These are phyloP conservation scores for Gastracanthus pulcherrimus DNA, from an alignment of 2,888 invertebrate species.

Conservation along the genomic window DNA sequence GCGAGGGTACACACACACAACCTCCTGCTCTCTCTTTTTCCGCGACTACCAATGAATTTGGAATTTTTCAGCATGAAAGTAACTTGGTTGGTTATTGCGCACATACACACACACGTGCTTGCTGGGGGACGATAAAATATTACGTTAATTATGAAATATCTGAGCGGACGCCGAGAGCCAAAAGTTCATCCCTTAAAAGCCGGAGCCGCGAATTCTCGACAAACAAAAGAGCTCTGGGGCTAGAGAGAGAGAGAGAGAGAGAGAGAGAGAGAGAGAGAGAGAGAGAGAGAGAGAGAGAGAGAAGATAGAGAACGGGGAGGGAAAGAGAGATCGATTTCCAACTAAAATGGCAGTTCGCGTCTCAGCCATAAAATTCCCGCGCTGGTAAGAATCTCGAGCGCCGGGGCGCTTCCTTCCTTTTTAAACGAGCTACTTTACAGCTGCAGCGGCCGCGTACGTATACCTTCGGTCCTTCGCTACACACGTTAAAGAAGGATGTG, in stretches of 20 bases:
- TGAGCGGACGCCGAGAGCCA: constrained; percentile 29
- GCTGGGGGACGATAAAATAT: constrained; percentile 63
- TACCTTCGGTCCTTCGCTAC: not conserved
- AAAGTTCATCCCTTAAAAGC: constrained; percentile 57
- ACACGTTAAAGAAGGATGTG: constrained; percentile 32
- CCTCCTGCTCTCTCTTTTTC: constrained; percentile 56
- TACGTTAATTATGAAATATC: constrained; percentile 69
- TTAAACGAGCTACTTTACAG: constrained; percentile 45
- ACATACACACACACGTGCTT: too few species aligned
- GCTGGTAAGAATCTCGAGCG: constrained; percentile 20
- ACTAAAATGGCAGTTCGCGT: constrained; percentile 52
- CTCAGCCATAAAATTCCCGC: constrained; percentile 49
- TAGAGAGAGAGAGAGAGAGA: not conserved
- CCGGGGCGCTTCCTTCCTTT: constrained; percentile 5
- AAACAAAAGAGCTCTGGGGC: constrained; percentile 55
- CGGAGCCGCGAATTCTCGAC: not conserved
- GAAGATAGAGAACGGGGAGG: too few species aligned
- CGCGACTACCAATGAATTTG: constrained; percentile 61
- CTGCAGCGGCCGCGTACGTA: not conserved
- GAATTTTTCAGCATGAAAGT: constrained; percentile 63
- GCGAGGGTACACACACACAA: not conserved
- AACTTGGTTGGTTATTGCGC: constrained; percentile 44
- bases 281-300: not conserved
- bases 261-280: not conserved
- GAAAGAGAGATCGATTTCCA: constrained; percentile 49